Evolutionary conservation across 2,888 invertebrate genomes (phyloP).

Genomic region (Exephanes ischioxanthus): DNA sequence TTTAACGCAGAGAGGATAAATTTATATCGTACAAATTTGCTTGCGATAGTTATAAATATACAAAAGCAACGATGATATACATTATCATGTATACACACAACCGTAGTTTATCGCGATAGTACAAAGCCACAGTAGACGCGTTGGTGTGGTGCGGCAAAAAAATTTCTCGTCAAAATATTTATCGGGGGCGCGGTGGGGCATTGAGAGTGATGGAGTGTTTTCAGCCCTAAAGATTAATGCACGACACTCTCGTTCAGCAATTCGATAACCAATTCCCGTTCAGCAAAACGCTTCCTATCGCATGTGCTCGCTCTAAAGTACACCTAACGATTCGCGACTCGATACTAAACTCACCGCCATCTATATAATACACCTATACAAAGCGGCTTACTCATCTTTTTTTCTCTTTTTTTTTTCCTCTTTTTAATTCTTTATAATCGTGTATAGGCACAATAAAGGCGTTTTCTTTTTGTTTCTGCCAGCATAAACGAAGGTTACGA

Average conservation of each 20-base stretch:
- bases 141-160: constrained; percentile 1
- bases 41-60: constrained; percentile 76
- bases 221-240: constrained; percentile 18
- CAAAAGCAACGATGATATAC: constrained; percentile 76
- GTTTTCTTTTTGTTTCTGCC: constrained; percentile 75
- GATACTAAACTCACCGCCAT: constrained; percentile 50
- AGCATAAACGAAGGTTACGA: constrained; percentile 76
- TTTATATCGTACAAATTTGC: constrained; percentile 61
- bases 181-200: not conserved
- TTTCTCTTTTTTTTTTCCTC: constrained; percentile 2
- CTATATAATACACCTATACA: constrained; percentile 67
- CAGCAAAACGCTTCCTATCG: constrained; percentile 5
- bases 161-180: constrained; percentile 10
- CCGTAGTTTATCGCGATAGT: constrained; percentile 67
- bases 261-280: constrained; percentile 45
- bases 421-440: constrained; percentile 68
- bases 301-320: constrained; percentile 15
- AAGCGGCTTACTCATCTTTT: constrained; percentile 63
- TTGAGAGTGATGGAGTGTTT: constrained; percentile 20
- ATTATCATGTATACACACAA: constrained; percentile 61
- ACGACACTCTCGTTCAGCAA: constrained; percentile 36
- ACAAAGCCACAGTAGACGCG: constrained; percentile 67
- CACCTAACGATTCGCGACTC: constrained; percentile 16
- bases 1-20: not conserved
- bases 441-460: constrained; percentile 82